Conservation (phyloP, 2,888 invertebrate species). For the Corbicula japonica region DNA sequence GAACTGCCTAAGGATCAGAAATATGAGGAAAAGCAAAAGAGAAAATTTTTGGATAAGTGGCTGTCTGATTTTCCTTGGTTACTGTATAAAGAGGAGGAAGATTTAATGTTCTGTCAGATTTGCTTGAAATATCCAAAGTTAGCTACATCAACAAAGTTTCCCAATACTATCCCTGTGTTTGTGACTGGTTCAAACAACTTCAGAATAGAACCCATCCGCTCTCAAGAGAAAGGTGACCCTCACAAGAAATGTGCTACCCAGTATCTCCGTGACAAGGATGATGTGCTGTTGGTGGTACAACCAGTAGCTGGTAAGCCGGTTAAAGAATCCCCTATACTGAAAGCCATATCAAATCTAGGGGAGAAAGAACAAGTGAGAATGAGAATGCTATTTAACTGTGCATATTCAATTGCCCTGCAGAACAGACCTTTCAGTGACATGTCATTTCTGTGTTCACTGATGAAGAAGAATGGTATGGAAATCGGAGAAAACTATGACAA, state of each 20-base stretch:
- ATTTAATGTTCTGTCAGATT: slow-evolving; percentile 2
- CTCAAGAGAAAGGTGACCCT: background rate
- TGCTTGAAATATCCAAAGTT: slow-evolving; percentile 3
- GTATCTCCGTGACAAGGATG: slow-evolving; percentile 1
- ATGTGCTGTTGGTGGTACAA: background rate
- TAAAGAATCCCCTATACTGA: background rate
- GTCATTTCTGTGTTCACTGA: slow-evolving; percentile 18
- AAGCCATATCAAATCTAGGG: background rate
- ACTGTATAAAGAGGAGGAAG: background rate
- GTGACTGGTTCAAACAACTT: slow-evolving; percentile 4
- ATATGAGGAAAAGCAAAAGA: background rate
- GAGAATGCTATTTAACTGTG: slow-evolving; percentile 33
- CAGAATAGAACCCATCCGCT: slow-evolving; percentile 6
- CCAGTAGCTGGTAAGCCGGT: background rate
- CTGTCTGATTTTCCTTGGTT: background rate
- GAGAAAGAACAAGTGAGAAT: slow-evolving; percentile 15
- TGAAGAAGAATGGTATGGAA: slow-evolving; percentile 28
- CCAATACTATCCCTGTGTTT: background rate
- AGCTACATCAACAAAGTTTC: background rate
- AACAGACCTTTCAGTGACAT: slow-evolving; percentile 36
- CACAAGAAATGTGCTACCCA: slow-evolving; percentile 2
- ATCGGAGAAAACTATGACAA: slow-evolving; percentile 37
- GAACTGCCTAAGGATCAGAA: slow-evolving; percentile 8
- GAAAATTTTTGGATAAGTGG: background rate
- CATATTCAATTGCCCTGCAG: slow-evolving; percentile 30